Base-by-base conservation (phyloP, 53 echinoderm and acorn worm species). In the Hippasteria phrygiana region DNA sequence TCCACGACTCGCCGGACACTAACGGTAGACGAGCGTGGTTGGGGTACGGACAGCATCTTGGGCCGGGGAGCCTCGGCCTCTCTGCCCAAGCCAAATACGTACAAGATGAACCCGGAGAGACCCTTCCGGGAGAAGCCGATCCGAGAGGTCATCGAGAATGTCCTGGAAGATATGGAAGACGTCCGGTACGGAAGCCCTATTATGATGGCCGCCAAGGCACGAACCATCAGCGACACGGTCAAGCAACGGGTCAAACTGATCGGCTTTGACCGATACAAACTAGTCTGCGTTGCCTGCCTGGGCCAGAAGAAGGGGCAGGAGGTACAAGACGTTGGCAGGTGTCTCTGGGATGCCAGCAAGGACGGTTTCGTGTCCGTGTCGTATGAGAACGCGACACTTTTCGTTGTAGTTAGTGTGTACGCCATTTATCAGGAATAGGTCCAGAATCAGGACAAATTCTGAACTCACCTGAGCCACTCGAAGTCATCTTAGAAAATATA, bases 311-410 rank as follows among this genome's bases (percentile, higher is more conserved):
- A 56, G 63, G 90, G 88, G 1, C 93, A 93, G 59, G 90, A 81
- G 6, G 66, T 93, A 54, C 69, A 66, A 51, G 90, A 90, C 55
- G 77, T 80, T 27, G 90, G 93, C 22, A 54, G 90, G 11, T 93
- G 93, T 47, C 80, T 93, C 35, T 93, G 93, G 93, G 90, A 93
- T 53, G 40, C 90, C 20, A n/a, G 41, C 26, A 90, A 73, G 22
- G 93, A 93, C 80, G 89, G 90, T 12, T 93, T 89, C 50, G 80
- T 90, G 81, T 90, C 93, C 0, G 90, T 93, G 32, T 62, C 90
- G 4, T 77, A 72, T 20, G 81, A 93, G 50, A 90, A 87, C 69
- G 87, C 88, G 32, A 40, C 75, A 18, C 74, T 90, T 38, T 93
- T 93, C 77, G 93, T 55, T 1, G 80, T 90, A 7, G 93, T 90